phyloP scores from a whole-genome alignment of 2,797 vertebrate genomes.

The Echeneis naucrates region DNA sequence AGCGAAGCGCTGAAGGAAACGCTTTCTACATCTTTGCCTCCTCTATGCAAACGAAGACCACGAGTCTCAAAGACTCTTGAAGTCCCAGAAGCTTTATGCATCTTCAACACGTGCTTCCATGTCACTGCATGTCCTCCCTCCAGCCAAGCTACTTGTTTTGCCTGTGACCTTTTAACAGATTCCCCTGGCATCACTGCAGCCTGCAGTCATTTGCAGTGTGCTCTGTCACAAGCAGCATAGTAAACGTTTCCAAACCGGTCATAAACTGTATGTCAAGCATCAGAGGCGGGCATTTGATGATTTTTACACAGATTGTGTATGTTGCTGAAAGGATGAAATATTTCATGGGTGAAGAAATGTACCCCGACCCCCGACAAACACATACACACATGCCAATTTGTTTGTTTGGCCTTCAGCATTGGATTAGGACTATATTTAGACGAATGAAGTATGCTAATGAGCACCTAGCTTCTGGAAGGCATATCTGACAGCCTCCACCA shows the following conservation, averaged over 20 bases:
- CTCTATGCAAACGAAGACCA: conserved; percentile 51
- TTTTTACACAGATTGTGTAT: conserved; percentile 47
- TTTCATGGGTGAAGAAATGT: conserved; percentile 55
- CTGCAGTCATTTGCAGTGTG: conserved; percentile 79
- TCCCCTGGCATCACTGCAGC: conserved; percentile 75
- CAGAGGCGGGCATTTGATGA: conserved; percentile 45
- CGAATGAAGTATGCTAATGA: conserved; percentile 80
- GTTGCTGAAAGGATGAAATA: conserved; percentile 45
- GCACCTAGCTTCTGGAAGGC: conserved; percentile 79
- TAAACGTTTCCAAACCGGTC: conserved; percentile 75
- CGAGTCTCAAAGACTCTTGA: conserved; percentile 53
- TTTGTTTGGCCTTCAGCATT: conserved; percentile 77
- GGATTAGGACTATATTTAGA: conserved; percentile 82
- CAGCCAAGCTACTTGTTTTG: conserved; percentile 75
- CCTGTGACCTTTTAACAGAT: conserved; percentile 82
- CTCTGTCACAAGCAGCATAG: conserved; percentile 76
- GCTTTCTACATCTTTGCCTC: conserved; percentile 11
- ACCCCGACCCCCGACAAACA: too few relatives aligned
- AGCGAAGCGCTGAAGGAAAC: conserved; percentile 1
- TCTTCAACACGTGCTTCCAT: conserved; percentile 71
- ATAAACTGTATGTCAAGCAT: conserved; percentile 67
- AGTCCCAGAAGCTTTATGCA: conserved; percentile 58
- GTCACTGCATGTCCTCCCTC: conserved; percentile 75
- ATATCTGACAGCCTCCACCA: conserved; percentile 74
- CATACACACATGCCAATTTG: conserved; percentile 61